Conservation (phyloP, 2,113 vertebrate genomes). For the Speoplatyrhinus poulsoni region DNA sequence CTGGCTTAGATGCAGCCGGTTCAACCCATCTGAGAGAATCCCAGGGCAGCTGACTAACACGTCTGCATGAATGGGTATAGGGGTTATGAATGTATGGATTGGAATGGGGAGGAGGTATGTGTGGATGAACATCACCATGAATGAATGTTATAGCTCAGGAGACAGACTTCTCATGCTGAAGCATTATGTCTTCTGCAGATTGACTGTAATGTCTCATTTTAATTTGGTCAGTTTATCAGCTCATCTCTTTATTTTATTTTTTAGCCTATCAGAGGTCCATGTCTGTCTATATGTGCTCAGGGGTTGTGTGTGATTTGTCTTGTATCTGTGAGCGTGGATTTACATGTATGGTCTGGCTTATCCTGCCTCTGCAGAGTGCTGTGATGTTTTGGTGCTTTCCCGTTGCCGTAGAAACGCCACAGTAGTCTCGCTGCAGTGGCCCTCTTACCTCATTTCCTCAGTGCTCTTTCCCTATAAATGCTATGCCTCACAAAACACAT, state of each 20-base stretch:
- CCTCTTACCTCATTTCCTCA: slow-evolving; percentile 66
- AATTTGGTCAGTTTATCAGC: slow-evolving; percentile 28
- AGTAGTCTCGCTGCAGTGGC: slow-evolving; percentile 59
- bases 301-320: slow-evolving; percentile 41
- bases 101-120: slow-evolving; percentile 13
- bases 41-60: not conserved
- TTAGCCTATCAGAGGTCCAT: slow-evolving; percentile 54
- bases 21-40: not conserved
- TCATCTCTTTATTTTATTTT: slow-evolving; percentile 34
- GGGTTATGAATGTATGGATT: not conserved
- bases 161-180: slow-evolving; percentile 14
- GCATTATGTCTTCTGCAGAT: slow-evolving; percentile 28
- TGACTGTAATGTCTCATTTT: slow-evolving; percentile 45
- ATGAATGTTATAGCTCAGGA: slow-evolving; percentile 18
- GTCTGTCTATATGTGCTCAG: slow-evolving; percentile 65
- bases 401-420: slow-evolving; percentile 68
- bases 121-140: slow-evolving; percentile 10
- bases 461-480: slow-evolving; percentile 45
- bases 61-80: not conserved
- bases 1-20: slow-evolving; percentile 5
- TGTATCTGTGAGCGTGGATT: slow-evolving; percentile 28
- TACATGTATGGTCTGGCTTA: slow-evolving; percentile 47
- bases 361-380: slow-evolving; percentile 40
- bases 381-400: slow-evolving; percentile 60
- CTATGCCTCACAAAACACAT: slow-evolving; percentile 38